Evolutionary conservation across 2,888 invertebrate species (phyloP).

Genomic region (Calameuta pallipes): DNA sequence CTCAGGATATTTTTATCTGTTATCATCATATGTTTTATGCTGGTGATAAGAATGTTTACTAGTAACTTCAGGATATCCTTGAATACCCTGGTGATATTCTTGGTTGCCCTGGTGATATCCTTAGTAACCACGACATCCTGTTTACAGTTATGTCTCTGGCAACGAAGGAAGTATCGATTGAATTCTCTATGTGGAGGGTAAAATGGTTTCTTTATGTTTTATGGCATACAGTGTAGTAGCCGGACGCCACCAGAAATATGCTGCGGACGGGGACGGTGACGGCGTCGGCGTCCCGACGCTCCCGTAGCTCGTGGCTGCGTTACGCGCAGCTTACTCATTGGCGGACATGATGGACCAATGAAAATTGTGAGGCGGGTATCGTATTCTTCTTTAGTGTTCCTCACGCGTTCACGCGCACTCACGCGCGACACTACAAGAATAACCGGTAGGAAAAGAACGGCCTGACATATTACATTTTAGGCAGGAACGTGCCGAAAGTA

Average conservation of each 20-base stretch:
- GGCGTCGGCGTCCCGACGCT: background rate
- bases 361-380: conserved; percentile 32
- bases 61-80: background rate
- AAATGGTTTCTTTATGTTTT: background rate
- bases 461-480: background rate
- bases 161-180: background rate
- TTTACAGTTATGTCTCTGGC: background rate
- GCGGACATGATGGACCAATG: conserved; percentile 36
- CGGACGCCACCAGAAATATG: background rate
- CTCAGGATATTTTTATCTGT: background rate
- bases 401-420: background rate
- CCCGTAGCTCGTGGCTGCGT: conserved; percentile 8
- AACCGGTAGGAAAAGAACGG: background rate
- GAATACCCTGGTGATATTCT: background rate
- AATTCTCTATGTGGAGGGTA: background rate
- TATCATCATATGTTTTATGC: background rate
- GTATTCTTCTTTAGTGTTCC: conserved; percentile 1
- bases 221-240: background rate
- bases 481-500: background rate
- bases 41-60: background rate
- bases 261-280: background rate
- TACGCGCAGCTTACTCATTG: conserved; percentile 27
- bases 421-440: background rate
- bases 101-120: background rate
- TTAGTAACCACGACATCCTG: background rate